Evolutionary conservation across 2,888 invertebrate genomes (phyloP), one percentile per base, ranked within the genome.

Genomic region (Hydrotaea cyrtoneurina): DNA sequence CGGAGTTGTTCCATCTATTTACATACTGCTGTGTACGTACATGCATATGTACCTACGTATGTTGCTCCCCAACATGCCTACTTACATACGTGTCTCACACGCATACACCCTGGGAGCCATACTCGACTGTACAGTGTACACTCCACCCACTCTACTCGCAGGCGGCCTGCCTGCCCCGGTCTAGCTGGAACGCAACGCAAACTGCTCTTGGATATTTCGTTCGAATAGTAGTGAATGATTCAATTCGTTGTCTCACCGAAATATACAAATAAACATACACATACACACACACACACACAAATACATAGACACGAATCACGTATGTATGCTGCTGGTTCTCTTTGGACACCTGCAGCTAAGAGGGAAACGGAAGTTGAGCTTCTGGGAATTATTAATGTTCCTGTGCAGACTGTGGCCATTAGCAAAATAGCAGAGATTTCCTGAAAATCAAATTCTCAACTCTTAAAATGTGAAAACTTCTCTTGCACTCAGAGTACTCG

Each of bases 361-460:
- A 82, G 76, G 77, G 73, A 85, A 69, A 82, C 79, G 77, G 82
- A 85, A 80, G 79, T 85, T 82, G 73, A 15, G 79, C 85, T 85
- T 85, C 79, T 82, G 79, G 85, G 82, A 85, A 82, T 64, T 79
- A 76, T 78, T 73, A 74, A 77, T 74, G 55, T 69, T 66, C 19
- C 46, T 66, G 31, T 62, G 39, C 55, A 74, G 46, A 31, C 53
- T 53, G 77, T 62, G 39, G 59, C 82, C 79, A 82, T 64, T 59
- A 82, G 74, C 59, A 15, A 72, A 77, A 75, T 75, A 64, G 21
- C n/a, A 64, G 46, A 39, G 59, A 66, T 26, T 46, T 46, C 11
- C 11, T n/a, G 10, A 31, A 21, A 8, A 57, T 36, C 13, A 4
- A 0, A 62, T 26, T 31, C 50, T 3, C 57, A 53, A 26, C 81